Evolutionary conservation across 1,140 invertebrate species (phyloP).

Genomic region (Chironomus striatipennis): DNA sequence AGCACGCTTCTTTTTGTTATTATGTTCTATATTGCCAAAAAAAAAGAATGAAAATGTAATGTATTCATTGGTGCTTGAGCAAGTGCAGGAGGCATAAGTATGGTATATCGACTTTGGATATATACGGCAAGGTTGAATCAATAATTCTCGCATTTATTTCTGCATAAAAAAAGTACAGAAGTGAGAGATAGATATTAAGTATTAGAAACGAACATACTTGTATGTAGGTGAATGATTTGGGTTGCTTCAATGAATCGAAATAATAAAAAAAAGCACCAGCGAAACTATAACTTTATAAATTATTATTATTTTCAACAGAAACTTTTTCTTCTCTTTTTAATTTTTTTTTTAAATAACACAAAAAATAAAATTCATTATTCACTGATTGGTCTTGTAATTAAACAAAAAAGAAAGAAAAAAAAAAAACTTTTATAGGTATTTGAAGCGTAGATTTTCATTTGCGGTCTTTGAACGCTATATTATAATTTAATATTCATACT

Average conservation of each 20-base stretch:
- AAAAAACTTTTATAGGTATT: not conserved
- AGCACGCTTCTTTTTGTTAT: not conserved
- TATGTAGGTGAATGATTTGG: slow-evolving; percentile 22
- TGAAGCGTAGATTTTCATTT: not conserved
- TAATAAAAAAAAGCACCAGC: not conserved
- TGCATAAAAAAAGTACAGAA: not conserved
- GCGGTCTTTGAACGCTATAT: not conserved
- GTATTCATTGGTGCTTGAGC: not conserved
- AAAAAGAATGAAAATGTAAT: not conserved
- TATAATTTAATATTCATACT: not conserved
- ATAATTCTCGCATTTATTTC: slow-evolving; percentile 16
- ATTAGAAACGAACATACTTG: slow-evolving; percentile 4
- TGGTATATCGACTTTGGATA: not conserved
- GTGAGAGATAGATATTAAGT: slow-evolving; percentile 2
- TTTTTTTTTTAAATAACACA: not conserved
- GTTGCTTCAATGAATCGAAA: slow-evolving; percentile 6
- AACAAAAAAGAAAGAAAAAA: not conserved
- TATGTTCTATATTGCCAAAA: not conserved
- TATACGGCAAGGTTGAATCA: slow-evolving; percentile 18
- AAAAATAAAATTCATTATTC: slow-evolving; percentile 1
- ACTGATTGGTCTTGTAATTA: slow-evolving; percentile 17
- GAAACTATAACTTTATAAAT: slow-evolving; percentile 3
- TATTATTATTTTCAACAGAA: not conserved
- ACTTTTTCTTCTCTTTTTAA: not conserved
- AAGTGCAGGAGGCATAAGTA: not conserved